These are phyloP conservation scores for Neoaliturus tenellus DNA, from an alignment of 2,888 invertebrate genomes.

Conservation along the genomic window DNA sequence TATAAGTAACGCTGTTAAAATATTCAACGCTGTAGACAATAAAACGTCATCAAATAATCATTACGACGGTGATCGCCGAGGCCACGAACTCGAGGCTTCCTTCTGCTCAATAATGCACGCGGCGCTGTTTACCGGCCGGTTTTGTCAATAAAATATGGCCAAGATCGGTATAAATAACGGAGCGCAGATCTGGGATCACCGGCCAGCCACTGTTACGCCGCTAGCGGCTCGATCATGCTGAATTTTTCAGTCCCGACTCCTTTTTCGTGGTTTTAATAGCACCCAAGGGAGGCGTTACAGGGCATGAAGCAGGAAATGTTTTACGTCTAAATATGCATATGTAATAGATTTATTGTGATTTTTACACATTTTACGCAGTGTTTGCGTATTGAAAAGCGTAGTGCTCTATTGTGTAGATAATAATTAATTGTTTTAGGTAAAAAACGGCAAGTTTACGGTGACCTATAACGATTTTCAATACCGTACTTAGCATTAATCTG, in stretches of 20 bases:
- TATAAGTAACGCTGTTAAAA: constrained; percentile 17
- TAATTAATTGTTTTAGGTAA: no score
- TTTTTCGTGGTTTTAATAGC: background rate
- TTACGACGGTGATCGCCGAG: background rate
- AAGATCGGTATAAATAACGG: constrained; percentile 9
- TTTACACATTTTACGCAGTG: no score
- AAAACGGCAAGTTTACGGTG: no score
- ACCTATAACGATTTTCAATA: no score
- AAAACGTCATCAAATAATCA: constrained; percentile 31
- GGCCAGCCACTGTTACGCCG: background rate
- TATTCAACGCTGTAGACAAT: constrained; percentile 25
- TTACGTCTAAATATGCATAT: no score
- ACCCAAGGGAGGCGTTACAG: background rate
- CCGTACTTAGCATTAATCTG: no score
- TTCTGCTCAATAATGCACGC: background rate
- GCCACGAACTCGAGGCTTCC: background rate
- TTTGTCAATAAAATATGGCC: constrained; percentile 22
- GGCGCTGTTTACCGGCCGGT: background rate
- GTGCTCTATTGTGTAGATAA: no score
- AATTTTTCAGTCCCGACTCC: background rate
- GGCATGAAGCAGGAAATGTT: no score
- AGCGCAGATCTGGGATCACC: background rate
- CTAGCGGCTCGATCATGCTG: background rate
- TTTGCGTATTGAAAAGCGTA: no score
- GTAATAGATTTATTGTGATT: no score